A percentile compares a stretch with the other conserved stretches of the same genome.
Evolutionary conservation across 2,113 vertebrate genomes (phyloP).

Genomic region (Erpornis zantholeuca): DNA sequence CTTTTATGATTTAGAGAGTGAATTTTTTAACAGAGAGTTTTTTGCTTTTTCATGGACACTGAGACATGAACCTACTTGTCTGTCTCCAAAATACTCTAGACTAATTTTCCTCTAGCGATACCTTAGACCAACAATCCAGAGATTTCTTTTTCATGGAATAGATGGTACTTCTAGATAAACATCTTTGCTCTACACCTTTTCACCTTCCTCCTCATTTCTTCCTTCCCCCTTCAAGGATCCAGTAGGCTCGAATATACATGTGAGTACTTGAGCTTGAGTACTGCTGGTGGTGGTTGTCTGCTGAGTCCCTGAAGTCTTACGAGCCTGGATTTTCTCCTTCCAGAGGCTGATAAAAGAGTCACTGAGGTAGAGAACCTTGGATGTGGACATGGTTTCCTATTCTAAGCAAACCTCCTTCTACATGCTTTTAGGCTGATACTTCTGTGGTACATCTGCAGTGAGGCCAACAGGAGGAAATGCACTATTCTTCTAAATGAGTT

Average conservation of each 20-base stretch:
- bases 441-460: background rate
- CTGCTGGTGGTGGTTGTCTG: background rate
- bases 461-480: background rate
- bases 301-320: background rate
- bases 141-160: background rate
- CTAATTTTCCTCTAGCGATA: background rate
- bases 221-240: rapidly evolving
- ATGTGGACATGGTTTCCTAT: background rate
- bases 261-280: background rate
- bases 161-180: background rate
- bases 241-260: background rate
- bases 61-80: background rate
- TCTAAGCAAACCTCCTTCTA: background rate
- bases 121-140: background rate
- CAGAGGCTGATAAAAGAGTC: background rate
- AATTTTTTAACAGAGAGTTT: background rate
- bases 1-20: background rate
- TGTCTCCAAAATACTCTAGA: background rate
- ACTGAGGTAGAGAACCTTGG: background rate
- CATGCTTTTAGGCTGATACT: background rate
- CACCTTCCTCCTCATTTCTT: background rate
- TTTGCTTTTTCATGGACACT: background rate
- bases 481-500: background rate
- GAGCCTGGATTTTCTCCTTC: background rate
- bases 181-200: background rate